Evolutionary conservation across 2,888 invertebrate genomes (phyloP), one percentile per base, ranked within the genome.

Genomic region (Ennomos fuscantarius): DNA sequence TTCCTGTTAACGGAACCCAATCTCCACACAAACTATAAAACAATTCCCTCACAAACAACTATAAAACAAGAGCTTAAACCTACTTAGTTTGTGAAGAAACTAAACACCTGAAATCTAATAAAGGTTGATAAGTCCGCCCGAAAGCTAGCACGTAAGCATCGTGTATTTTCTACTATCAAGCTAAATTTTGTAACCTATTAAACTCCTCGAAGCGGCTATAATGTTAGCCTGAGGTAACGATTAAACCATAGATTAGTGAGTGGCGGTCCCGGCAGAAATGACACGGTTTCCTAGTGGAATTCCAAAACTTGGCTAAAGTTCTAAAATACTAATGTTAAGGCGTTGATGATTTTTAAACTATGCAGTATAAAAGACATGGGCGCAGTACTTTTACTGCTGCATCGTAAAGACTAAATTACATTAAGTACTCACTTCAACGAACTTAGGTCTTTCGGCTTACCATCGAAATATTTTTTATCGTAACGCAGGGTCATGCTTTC

Each of bases 181-280:
- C 84, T 89, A 89, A 89, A 91, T 92, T 91, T 88, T 88, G 89
- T 86, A 82, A 89, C 87, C 91, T 91, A 91, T 92, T 91, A 90
- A 89, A 87, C 87, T 89, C 82, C 88, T 87, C 84, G 89, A 86
- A 89, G 88, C 89, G 86, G 87, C 90, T 81, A 86, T 91, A 89
- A 89, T 84, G 90, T 87, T 90, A 84, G 90, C 91, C 91, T 77
- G 90, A 88, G 88, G 91, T 85, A 87, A 84, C 89, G 89, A 90
- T 91, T 89, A 86, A 81, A 78, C 57, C 92, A 89, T 74, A 91
- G 91, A 91, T 65, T 82, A 86, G 72, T 69, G 63, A 67, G 65
- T 66, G 66, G 64, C 65, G 55, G 62, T 59, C 42, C 8, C 8
- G 12, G 39, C 51, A 83, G 84, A 83, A 3, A 34, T 31, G 71